Evolutionary conservation across 2,797 vertebrate species (phyloP).

Genomic region (Fistularia tabacaria): DNA sequence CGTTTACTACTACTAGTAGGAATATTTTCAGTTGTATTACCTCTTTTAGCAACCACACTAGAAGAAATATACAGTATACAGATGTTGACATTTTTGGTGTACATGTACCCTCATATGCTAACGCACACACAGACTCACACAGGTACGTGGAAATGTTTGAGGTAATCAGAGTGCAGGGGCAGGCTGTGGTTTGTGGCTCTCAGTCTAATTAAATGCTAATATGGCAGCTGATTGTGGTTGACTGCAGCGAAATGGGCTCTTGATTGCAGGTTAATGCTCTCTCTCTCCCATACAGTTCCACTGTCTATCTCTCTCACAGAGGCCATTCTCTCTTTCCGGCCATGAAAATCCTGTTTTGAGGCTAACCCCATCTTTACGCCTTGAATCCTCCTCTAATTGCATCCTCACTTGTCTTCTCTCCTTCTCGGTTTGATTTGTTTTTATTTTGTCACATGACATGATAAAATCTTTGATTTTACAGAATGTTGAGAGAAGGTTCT

Average conservation of each 20-base stretch:
- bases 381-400: slow-evolving; percentile 32
- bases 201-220: slow-evolving; percentile 63
- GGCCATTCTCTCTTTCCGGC: neutral
- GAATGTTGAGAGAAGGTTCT: too few species aligned
- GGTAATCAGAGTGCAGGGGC: slow-evolving; percentile 55
- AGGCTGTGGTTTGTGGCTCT: slow-evolving; percentile 48
- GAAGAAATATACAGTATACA: too few species aligned
- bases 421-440: neutral
- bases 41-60: too few species aligned
- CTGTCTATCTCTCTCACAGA: slow-evolving; percentile 4
- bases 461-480: too few species aligned
- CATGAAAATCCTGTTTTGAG: slow-evolving; percentile 19
- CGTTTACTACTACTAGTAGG: too few species aligned
- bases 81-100: too few species aligned
- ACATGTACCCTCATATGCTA: neutral
- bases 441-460: too few species aligned
- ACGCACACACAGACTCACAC: slow-evolving; percentile 9
- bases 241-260: slow-evolving; percentile 56
- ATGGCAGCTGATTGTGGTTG: slow-evolving; percentile 55
- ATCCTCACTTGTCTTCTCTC: slow-evolving; percentile 2
- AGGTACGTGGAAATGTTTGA: slow-evolving; percentile 18
- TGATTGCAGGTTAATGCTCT: slow-evolving; percentile 66
- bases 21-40: too few species aligned
- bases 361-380: slow-evolving; percentile 33
- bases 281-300: slow-evolving; percentile 15